Evolutionary conservation across 2,113 vertebrate genomes (phyloP), one percentile per base, ranked within the genome.

Genomic region (Lampris megalopsis): DNA sequence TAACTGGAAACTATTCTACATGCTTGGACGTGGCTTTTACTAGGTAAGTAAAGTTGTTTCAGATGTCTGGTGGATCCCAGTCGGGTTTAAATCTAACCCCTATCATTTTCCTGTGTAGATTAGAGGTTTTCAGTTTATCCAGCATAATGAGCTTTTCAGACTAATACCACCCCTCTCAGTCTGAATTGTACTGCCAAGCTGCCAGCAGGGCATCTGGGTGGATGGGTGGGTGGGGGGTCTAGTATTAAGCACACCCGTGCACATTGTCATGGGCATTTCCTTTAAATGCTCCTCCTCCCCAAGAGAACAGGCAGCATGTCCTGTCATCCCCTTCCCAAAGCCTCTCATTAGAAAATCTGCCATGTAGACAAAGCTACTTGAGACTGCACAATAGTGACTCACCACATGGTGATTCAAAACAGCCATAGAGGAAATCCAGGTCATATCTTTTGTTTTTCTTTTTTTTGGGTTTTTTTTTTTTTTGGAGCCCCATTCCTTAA

Each of bases 291-390:
- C 88, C 87, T 77, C 85, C 85, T 82, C 85, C 75, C 56, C 50
- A 2, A 64, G 78, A 74, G 79, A 73, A 56, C 68, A 57, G 81
- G 70, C 84, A 71, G 58, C 78, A 73, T 75, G 77, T 74, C 73
- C 89, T 90, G 91, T 93, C 90, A 92, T 87, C 86, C 89, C 80
- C 86, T 87, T 93, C 88, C 89, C 87, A 92, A 91, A 92, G 79
- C 88, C 86, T 85, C 89, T 92, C 89, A 92, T 93, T 93, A 92
- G 88, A 92, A 89, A 91, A 86, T 82, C 82, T 86, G 83, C 88
- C 35, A 63, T 76, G 86, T 86, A 91, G 89, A 91, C 88, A 92
- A 89, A 90, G 87, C 90, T 91, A 83, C 89, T 92, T 90, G 88
- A 88, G 77, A 59, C 63, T 57, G 77, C 81, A 88, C 85, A 88